Evolutionary conservation across 2,113 vertebrate genomes (phyloP), one percentile per base, ranked within the genome.

Genomic region (Thomomys bottae): DNA sequence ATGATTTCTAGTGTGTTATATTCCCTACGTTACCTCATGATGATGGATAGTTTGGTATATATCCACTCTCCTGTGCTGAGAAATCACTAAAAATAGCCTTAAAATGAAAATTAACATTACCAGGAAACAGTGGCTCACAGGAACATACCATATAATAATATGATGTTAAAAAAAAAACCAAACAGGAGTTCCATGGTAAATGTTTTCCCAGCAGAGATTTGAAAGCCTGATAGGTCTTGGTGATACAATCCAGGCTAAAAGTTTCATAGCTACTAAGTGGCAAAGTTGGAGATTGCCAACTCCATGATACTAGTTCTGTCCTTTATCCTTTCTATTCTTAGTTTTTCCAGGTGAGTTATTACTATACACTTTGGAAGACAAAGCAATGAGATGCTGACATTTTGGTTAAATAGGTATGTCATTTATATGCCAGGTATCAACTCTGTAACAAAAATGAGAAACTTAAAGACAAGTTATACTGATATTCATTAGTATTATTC

Each of bases 31-130:
- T 17, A 0, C 6, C n/a, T 88, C n/a, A 38, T 32, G 32, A 86
- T 95, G 40, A 95, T 71, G 79, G 82, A 85, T n/a, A 45, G 6
- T 32, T 71, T 82, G 85, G 87, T 32, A 91, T 78, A 93, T 63
- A 91, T 26, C 7, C 82, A n/a, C 4, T 36, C 45, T 61, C 34
- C 67, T 11, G 42, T 45, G 32, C 30, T 91, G 59, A 84, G 63
- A 66, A 92, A 42, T 93, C 45, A 90, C 88, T 45, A 90, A 28
- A 88, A 87, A 86, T 36, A 86, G 70, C 72, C 88, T 78, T 81
- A 89, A 91, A 81, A 78, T 77, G 14, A 72, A 91, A 95, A 83
- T 6, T 30, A 77, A 49, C 12, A 34, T 94, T 87, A 63, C 6
- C 14, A 73, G 63, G 32, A 92, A 89, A 38, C 30, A n/a, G 20